These are phyloP conservation scores for Tineola bisselliella DNA, from an alignment of 2,888 invertebrate species.

Conservation along the genomic window DNA sequence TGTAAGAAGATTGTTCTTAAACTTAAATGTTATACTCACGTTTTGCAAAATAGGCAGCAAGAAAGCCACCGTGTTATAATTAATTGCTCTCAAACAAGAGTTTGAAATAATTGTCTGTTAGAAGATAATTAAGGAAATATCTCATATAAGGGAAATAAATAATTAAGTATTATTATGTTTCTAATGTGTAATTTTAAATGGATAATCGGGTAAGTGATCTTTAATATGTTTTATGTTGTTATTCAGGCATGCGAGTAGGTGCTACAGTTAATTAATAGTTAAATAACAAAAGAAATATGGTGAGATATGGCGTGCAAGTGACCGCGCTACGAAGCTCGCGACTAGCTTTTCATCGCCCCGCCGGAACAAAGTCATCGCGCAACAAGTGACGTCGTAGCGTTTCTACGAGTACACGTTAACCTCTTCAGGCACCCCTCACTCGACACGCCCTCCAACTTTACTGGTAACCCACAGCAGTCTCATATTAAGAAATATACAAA, in stretches of 20 bases:
- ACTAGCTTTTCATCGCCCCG: constrained; percentile 54
- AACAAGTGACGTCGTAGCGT: constrained; percentile 55
- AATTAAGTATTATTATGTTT: too few species aligned
- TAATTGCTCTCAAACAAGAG: too few species aligned
- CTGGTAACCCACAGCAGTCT: neutral
- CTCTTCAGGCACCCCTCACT: constrained; percentile 2
- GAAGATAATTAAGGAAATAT: too few species aligned
- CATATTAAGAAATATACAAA: constrained; percentile 1
- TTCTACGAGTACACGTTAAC: constrained; percentile 18
- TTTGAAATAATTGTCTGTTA: too few species aligned
- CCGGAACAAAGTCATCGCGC: constrained; percentile 53
- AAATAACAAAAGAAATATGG: constrained; percentile 29
- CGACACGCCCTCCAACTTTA: neutral
- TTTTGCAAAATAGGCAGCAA: too few species aligned
- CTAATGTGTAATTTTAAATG: too few species aligned
- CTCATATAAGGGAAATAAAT: too few species aligned
- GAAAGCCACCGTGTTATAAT: too few species aligned
- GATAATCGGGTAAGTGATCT: too few species aligned
- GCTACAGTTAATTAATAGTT: constrained; percentile 39
- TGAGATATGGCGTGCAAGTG: constrained; percentile 41
- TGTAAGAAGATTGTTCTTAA: too few species aligned
- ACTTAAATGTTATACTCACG: too few species aligned
- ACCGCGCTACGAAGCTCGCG: constrained; percentile 7
- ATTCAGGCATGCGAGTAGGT: constrained; percentile 18
- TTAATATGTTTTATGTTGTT: too few species aligned